phyloP scores from a whole-genome alignment of 2,113 vertebrate genomes.

The Copsychus sechellarum region DNA sequence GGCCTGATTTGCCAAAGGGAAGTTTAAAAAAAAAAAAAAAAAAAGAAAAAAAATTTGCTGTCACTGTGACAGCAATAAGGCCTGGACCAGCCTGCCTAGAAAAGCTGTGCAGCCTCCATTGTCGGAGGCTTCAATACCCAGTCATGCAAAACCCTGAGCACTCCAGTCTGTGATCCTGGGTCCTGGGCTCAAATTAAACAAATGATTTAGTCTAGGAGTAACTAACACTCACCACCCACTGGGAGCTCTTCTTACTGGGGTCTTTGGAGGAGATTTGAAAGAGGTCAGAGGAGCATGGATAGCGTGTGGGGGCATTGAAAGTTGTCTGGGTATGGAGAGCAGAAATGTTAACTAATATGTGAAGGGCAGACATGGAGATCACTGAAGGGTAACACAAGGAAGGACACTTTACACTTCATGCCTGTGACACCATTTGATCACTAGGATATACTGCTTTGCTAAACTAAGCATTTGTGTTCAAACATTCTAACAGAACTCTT shows the following conservation, averaged over 20 bases:
- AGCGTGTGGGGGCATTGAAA: background rate
- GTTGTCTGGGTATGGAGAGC: background rate
- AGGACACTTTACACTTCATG: background rate
- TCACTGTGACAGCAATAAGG: background rate
- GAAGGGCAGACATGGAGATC: background rate
- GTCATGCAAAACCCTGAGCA: background rate
- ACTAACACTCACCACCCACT: background rate
- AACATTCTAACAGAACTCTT: background rate
- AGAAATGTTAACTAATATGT: background rate
- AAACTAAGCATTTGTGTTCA: conserved; percentile 32
- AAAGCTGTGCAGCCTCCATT: background rate
- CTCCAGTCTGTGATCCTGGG: background rate
- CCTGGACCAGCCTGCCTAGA: background rate
- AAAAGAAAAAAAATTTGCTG: background rate
- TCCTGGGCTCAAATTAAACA: background rate
- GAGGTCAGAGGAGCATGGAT: background rate
- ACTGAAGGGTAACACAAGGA: background rate
- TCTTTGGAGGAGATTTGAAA: background rate
- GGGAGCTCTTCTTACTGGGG: background rate
- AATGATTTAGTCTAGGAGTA: background rate
- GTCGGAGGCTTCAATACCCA: background rate
- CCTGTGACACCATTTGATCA: background rate
- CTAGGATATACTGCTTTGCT: conserved; percentile 9
- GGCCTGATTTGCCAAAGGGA: background rate
- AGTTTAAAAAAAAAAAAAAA: background rate